Base-by-base conservation (phyloP, 2,888 invertebrate genomes). In the Drosophila koepferae region DNA sequence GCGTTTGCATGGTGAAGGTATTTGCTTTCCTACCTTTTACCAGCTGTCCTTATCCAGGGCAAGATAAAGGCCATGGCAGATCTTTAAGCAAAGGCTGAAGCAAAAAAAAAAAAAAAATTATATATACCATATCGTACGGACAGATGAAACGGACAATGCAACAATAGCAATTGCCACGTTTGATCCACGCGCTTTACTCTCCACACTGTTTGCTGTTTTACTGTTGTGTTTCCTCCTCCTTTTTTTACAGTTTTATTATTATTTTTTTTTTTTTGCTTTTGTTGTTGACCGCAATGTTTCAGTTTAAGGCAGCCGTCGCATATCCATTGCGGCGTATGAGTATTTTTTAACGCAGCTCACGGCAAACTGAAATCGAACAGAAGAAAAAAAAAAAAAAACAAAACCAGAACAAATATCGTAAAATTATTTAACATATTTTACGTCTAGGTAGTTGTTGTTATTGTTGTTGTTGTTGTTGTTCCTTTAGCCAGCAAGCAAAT, bases 271-370 rank as follows among this genome's bases (percentile, higher is more conserved):
- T 58, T 43, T 20, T 72, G 72, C n/a, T 5, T 81, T 81, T 67
- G 61, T 48, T 80, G 74, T 58, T 77, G 69, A 63, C 36, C 85
- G 74, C 72, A 72, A 70, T 64, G 63, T 64, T 76, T 61, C n/a
- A 20, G 34, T 51, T 72, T 46, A 40, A 41, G 34, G 40, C 38
- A 36, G 54, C 60, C 31, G 23, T 28, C 41, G 43, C 23, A 51
- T 41, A 56, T 43, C 63, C 72, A 53, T 63, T 43, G 68, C 62
- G 67, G 81, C 73, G 87, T 81, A 86, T 84, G 83, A 89, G 85
- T 86, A 84, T 86, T 89, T 62, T 63, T 64, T 63, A 44, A 16
- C 53, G 41, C 77, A 65, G 48, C 62, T 49, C 58, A 61, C 64
- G 36, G 41, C 51, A 23, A 23, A 38, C 60, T 31, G n/a, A 58